Evolutionary conservation across 2,113 vertebrate genomes (phyloP), one percentile per base, ranked within the genome.

Genomic region (Scartelaos histophorus): DNA sequence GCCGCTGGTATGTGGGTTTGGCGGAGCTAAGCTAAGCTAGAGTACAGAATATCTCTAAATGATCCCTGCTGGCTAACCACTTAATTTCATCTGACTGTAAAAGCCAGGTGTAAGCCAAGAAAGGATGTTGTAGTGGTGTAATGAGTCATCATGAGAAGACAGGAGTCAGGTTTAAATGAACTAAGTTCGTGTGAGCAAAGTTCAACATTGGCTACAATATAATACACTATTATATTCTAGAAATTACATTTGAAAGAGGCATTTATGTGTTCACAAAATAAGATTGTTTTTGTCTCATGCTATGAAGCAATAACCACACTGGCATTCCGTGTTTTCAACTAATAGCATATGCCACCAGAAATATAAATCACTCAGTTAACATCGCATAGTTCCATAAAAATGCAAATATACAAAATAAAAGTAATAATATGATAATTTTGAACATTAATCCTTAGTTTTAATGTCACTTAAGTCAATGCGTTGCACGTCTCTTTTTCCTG

Each of bases 1-100:
- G 82, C 61, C 65, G 67, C 77, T 77, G 81, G 82, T 85, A 80
- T 76, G 73, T 84, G 29, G 76, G 83, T 87, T 83, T 89, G 86
- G 83, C 86, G 29, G 62, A 71, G 45, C 61, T 9, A 47, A 24
- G 61, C 22, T 17, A 21, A 35, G 60, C 25, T n/a, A 16, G 51
- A 46, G 46, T 73, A 81, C 74, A 74, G 70, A 90, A 81, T 82
- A 86, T 77, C 71, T 88, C 71, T 67, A 73, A 69, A 78, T 79
- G 64, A 61, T 79, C 76, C 74, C 54, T 65, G 80, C 79, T 68
- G 75, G 46, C 77, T 21, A 17, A 71, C 79, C 43, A 54, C 82
- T 79, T 79, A 51, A 66, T 77, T 85, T 81, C 72, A 76, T 79
- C 73, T 78, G 78, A 81, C 58, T n/a, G 38, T 22, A 73, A 82